Base-by-base conservation (phyloP, 2,888 invertebrate species). In the Xanthia togata region DNA sequence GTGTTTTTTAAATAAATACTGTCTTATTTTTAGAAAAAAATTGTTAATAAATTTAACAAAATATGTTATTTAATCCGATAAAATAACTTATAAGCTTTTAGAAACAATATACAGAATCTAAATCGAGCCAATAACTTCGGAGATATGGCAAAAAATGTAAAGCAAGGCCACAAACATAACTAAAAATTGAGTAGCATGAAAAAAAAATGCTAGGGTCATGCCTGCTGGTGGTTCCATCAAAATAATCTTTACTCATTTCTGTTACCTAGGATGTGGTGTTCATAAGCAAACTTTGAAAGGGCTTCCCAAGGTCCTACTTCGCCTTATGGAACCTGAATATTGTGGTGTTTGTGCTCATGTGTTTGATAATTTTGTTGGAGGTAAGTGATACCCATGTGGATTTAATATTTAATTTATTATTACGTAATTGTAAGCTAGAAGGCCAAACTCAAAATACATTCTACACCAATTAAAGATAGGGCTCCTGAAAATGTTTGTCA, bases 331-430 rank as follows among this genome's bases (percentile, higher is more conserved):
- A 55, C 93, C 94, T 2, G 86, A 94, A 8, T 86, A 89, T 80
- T 96, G 96, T 89, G 94, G 94, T 0, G 73, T 95, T 26, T 96
- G 96, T 84, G 90, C 85, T 41, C 81, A 85, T 17, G 78, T 57
- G 9, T 90, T 95, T 63, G 92, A 92, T 9, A 86, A 93, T 14
- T 92, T 89, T 76, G 12, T 82, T 38, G 69, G 85, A 26, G 93
- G 96, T 96, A 86, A 94, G 95, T 93, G 71, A 44, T 60, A 57
- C 38, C 23, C 4, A 12, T n/a, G 20, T 59, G 59, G n/a, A 55
- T 57, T 55, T 53, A 50, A 17, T 53, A 35, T 53, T 67, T 67
- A 23, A 35, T 50, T 5, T 50, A 67, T 50, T 67, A 17, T 31
- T 67, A 31, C 23, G 50, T 14, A 65, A 47, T 17, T 44, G 9